These are phyloP conservation scores for Sarcophaga rosellei DNA, from an alignment of 2,888 invertebrate species.

Conservation along the genomic window DNA sequence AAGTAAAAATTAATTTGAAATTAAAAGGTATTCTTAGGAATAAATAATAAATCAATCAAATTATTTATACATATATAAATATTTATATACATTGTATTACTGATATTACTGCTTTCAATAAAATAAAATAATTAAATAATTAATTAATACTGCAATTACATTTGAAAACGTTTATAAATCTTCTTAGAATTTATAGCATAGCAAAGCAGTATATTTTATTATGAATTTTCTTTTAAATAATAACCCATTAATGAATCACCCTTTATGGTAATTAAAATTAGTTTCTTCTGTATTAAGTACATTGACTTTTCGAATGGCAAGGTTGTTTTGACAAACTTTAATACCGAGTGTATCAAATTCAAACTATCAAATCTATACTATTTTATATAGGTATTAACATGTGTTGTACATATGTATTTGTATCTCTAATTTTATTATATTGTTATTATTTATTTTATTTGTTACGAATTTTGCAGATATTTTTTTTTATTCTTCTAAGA, in stretches of 20 bases:
- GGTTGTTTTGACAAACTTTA: conserved; percentile 1
- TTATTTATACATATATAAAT: no score
- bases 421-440: no score
- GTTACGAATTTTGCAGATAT: not conserved
- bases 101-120: no score
- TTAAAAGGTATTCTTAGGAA: no score
- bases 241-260: not conserved
- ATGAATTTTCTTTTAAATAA: not conserved
- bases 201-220: no score
- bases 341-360: not conserved
- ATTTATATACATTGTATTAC: no score
- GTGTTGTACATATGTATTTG: no score
- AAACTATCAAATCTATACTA: not conserved
- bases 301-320: conserved; percentile 10
- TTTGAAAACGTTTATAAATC: not conserved
- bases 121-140: no score
- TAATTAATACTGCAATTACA: no score
- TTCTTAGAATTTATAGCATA: not conserved
- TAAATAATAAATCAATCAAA: no score
- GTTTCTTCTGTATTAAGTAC: conserved; percentile 3
- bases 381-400: not conserved
- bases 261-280: not conserved
- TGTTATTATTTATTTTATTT: not conserved
- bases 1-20: no score
- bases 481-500: not conserved